Percentiles rank a stretch among this genome's conserved stretches.
phyloP scores from a whole-genome alignment of 2,113 vertebrate species.

The Lontra canadensis region DNA sequence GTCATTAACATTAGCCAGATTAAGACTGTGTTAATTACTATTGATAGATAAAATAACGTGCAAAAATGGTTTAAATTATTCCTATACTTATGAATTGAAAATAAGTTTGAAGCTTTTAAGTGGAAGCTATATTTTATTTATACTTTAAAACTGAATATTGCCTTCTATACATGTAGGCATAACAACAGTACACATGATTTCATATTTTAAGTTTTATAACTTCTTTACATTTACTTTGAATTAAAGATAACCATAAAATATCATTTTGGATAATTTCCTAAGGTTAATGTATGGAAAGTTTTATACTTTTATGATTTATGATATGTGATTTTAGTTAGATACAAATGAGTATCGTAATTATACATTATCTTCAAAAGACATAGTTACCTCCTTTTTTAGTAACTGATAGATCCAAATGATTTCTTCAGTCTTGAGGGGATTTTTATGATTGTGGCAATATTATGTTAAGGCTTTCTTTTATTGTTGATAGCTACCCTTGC shows the following conservation, averaged over 20 bases:
- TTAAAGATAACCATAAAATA: constrained; percentile 14
- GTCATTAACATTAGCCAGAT: constrained; percentile 91
- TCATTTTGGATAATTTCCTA: neutral
- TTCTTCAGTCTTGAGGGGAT: neutral
- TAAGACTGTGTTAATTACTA: constrained; percentile 90
- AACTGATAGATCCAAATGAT: neutral
- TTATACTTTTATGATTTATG: neutral
- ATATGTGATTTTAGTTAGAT: neutral
- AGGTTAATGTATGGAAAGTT: neutral
- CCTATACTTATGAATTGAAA: constrained; percentile 77
- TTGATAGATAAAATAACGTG: constrained; percentile 90
- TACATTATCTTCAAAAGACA: neutral
- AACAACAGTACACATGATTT: neutral
- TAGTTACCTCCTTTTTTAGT: neutral
- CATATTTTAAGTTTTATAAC: neutral
- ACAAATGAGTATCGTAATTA: neutral
- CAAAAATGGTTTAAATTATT: constrained; percentile 84
- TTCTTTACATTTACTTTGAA: neutral
- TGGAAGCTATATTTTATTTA: constrained; percentile 49
- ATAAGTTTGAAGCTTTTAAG: constrained; percentile 76
- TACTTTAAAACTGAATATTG: constrained; percentile 49
- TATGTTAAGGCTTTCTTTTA: neutral
- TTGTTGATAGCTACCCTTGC: neutral
- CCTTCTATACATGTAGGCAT: neutral
- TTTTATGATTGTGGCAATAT: neutral